These are phyloP conservation scores for Octonoba sinensis DNA, from an alignment of 2,888 invertebrate genomes.

Conservation along the genomic window DNA sequence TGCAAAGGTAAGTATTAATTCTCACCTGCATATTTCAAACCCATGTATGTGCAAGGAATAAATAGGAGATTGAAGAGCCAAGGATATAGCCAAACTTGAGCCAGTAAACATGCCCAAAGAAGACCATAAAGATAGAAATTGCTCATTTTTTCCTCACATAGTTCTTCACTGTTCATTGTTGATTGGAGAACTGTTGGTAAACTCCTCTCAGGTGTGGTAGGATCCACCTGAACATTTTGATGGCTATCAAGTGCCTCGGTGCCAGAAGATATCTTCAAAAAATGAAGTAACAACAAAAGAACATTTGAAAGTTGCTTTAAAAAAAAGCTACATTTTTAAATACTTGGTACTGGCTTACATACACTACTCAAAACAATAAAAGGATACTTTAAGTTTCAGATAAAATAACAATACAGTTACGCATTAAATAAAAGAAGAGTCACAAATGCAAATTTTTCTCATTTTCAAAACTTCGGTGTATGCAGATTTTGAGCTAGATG, in stretches of 20 bases:
- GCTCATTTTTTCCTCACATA: constrained; percentile 67
- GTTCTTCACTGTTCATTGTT: constrained; percentile 18
- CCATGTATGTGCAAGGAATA: constrained; percentile 82
- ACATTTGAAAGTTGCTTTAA: too few relatives aligned
- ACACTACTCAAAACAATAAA: too few relatives aligned
- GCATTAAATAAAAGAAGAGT: too few relatives aligned
- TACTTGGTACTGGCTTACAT: too few relatives aligned
- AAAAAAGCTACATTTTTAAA: too few relatives aligned
- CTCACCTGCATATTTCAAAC: constrained; percentile 74
- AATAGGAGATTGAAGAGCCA: constrained; percentile 84
- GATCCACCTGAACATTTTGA: constrained; percentile 63
- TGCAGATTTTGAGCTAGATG: too few relatives aligned
- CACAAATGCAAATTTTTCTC: too few relatives aligned
- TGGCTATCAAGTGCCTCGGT: background rate
- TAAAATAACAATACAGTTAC: too few relatives aligned
- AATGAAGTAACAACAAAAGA: too few relatives aligned
- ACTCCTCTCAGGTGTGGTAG: constrained; percentile 53
- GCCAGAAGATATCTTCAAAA: constrained; percentile 8
- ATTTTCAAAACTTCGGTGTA: too few relatives aligned
- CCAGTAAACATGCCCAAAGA: constrained; percentile 85
- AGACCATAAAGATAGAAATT: constrained; percentile 73
- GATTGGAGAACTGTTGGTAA: background rate
- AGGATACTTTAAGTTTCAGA: too few relatives aligned
- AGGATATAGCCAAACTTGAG: constrained; percentile 87
- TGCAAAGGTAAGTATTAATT: too few relatives aligned